A percentile compares a stretch with the other conserved stretches of the same genome.
Conservation (phyloP, 2,113 vertebrate species). For the Cyprinodon brontotheroides region DNA sequence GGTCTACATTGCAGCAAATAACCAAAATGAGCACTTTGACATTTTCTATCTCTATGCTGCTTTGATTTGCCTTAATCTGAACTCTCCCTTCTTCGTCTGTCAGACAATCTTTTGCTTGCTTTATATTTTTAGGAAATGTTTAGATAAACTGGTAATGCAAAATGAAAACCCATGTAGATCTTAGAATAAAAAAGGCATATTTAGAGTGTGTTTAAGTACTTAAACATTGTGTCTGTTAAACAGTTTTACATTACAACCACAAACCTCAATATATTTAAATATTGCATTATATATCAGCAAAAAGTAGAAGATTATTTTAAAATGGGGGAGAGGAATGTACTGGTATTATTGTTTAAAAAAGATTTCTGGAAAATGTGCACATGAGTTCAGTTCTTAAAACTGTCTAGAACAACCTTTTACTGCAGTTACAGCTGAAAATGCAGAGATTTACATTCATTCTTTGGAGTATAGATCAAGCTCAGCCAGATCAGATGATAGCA, state of each 20-base stretch:
- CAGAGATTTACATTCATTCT: background rate
- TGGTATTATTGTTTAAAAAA: too few relatives aligned
- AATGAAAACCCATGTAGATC: background rate
- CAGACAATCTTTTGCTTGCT: background rate
- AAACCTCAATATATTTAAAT: background rate
- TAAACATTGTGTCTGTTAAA: background rate
- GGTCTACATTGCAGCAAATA: constrained; percentile 33
- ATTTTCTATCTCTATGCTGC: background rate
- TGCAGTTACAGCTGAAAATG: too few relatives aligned
- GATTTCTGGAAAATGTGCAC: too few relatives aligned
- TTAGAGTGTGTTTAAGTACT: background rate
- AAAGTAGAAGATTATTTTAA: too few relatives aligned
- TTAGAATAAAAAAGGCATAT: too few relatives aligned
- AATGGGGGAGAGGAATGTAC: too few relatives aligned
- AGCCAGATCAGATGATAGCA: background rate
- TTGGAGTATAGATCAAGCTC: background rate
- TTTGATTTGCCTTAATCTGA: constrained; percentile 18
- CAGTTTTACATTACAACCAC: background rate
- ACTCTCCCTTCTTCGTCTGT: background rate
- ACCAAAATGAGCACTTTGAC: constrained; percentile 52
- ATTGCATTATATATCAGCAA: too few relatives aligned
- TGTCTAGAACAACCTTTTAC: too few relatives aligned
- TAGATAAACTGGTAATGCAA: background rate
- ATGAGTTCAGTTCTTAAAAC: too few relatives aligned
- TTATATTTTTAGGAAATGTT: background rate